These are phyloP conservation scores for Osedax frankpressi DNA, from an alignment of 2,888 invertebrate genomes.

Conservation along the genomic window DNA sequence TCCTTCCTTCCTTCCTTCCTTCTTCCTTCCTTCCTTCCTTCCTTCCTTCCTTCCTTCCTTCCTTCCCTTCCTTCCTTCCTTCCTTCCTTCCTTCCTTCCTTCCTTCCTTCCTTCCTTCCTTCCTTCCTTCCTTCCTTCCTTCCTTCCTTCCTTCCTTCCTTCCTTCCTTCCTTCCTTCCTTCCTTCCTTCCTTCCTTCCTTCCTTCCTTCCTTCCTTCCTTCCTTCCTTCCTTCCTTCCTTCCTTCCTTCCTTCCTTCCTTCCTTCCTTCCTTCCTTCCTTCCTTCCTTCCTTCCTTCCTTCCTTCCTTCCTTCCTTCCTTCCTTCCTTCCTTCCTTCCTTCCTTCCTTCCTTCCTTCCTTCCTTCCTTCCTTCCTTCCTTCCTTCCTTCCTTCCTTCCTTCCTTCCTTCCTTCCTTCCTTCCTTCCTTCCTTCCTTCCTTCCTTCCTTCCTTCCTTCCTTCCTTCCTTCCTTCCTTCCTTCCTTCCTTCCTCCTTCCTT, in stretches of 20 bases:
- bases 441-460: not conserved
- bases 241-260: not conserved
- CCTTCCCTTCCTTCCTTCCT: not conserved
- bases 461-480: too few relatives aligned
- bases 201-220: too few relatives aligned
- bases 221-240: too few relatives aligned
- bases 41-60: not conserved
- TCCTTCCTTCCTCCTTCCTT: not conserved
- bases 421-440: not conserved
- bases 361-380: not conserved
- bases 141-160: not conserved
- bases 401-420: not conserved
- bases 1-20: not conserved
- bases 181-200: not conserved
- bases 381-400: not conserved
- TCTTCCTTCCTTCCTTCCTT: not conserved
- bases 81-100: not conserved
- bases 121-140: not conserved
- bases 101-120: not conserved
- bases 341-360: not conserved
- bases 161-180: not conserved
- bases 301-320: conserved; percentile 3
- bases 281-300: not conserved
- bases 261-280: not conserved
- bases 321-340: not conserved